A percentile compares a stretch with the other conserved stretches of the same genome.
These are phyloP conservation scores for Ophonus ardosiacus DNA, from an alignment of 2,888 invertebrate genomes.

Conservation along the genomic window DNA sequence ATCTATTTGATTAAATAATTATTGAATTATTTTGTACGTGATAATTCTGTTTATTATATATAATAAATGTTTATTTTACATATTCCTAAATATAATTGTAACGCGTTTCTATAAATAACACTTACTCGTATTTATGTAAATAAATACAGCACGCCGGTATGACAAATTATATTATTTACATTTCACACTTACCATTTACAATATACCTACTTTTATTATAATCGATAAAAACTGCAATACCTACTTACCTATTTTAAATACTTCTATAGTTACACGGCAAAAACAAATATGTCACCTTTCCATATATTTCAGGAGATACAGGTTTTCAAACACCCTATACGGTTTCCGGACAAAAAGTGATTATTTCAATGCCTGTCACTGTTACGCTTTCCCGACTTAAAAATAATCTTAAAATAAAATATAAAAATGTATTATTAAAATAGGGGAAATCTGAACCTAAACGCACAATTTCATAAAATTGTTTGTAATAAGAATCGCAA, in stretches of 20 bases:
- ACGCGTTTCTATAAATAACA: not conserved
- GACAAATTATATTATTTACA: not conserved
- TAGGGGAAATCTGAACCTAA: conserved; percentile 51
- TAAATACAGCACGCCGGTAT: too few species aligned
- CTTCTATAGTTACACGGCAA: too few species aligned
- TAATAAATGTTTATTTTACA: not conserved
- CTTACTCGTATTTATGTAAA: not conserved
- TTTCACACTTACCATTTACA: not conserved
- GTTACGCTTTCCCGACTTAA: not conserved
- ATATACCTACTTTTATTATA: too few species aligned
- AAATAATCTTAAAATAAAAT: conserved; percentile 22
- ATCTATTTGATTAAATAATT: not conserved
- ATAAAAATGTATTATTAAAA: conserved; percentile 53
- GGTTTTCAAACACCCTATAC: not conserved
- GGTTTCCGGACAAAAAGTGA: not conserved
- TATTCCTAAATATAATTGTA: not conserved
- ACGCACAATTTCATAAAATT: conserved; percentile 59
- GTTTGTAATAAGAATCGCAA: conserved; percentile 42
- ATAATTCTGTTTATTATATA: conserved; percentile 9
- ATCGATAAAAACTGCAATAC: too few species aligned
- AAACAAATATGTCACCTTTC: too few species aligned
- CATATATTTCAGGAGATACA: not conserved
- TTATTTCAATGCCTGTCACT: not conserved
- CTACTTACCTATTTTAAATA: too few species aligned
- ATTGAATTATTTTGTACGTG: not conserved